These are phyloP conservation scores for Sabatieria punctata DNA, from an alignment of 2,888 invertebrate species.

Conservation along the genomic window DNA sequence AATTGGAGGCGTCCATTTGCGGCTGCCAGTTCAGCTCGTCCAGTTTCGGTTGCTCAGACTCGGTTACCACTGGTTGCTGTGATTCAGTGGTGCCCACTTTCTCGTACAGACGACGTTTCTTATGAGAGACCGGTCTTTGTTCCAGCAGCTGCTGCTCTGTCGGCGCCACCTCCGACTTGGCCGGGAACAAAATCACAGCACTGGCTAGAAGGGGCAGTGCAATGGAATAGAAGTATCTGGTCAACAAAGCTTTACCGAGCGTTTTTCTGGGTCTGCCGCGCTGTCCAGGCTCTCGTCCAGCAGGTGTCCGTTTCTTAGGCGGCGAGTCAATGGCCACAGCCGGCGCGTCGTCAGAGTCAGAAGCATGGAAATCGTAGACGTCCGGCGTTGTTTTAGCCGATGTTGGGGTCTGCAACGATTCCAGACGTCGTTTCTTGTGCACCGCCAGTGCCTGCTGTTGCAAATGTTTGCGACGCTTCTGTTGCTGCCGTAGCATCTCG, in stretches of 20 bases:
- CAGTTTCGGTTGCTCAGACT: neutral
- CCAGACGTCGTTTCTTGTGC: neutral
- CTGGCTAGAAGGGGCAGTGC: too few relatives aligned
- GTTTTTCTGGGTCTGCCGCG: neutral
- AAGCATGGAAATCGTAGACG: constrained; percentile 10
- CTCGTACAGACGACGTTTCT: too few relatives aligned
- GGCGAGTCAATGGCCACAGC: neutral
- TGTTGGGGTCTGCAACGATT: neutral
- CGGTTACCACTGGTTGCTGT: neutral
- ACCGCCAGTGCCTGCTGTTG: too few relatives aligned
- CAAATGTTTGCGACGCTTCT: neutral
- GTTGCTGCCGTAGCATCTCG: neutral
- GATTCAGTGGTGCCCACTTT: neutral
- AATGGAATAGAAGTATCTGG: too few relatives aligned
- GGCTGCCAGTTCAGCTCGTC: neutral
- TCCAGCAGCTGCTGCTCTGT: neutral
- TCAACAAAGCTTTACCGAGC: neutral
- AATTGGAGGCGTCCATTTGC: neutral
- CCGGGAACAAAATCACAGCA: neutral
- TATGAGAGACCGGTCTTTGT: too few relatives aligned
- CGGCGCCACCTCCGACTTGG: neutral
- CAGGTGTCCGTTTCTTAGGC: neutral
- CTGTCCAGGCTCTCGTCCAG: neutral
- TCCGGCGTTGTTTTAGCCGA: neutral
- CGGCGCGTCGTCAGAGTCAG: constrained; percentile 8